A percentile compares a stretch with the other conserved stretches of the same genome.
Evolutionary conservation across 2,888 invertebrate genomes (phyloP).

Genomic region (Stenoptilia bipunctidactyla): DNA sequence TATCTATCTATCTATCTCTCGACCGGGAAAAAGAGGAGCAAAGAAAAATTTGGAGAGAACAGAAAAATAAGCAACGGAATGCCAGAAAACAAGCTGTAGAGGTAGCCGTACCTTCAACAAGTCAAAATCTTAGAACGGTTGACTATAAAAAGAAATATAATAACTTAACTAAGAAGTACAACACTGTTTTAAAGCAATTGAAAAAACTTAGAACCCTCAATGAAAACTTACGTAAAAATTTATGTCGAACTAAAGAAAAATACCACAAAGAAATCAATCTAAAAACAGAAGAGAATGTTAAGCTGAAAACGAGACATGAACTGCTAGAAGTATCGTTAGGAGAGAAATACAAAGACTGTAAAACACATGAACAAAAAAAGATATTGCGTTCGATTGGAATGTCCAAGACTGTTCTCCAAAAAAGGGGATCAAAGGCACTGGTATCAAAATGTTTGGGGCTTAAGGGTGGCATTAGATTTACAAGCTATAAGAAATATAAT

Average conservation of each 20-base stretch:
- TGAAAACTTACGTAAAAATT: too few relatives aligned
- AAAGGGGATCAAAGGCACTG: not conserved
- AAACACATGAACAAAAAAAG: slow-evolving; percentile 1
- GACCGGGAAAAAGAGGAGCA: too few relatives aligned
- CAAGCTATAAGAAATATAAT: too few relatives aligned
- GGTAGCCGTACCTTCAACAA: not conserved
- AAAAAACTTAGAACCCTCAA: not conserved
- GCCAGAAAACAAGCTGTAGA: not conserved
- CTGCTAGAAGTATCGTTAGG: not conserved
- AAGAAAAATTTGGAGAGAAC: slow-evolving; percentile 3
- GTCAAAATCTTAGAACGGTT: not conserved
- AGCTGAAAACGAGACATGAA: not conserved
- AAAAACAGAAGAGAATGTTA: too few relatives aligned
- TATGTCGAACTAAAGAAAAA: too few relatives aligned
- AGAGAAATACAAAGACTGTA: not conserved
- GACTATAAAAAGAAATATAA: slow-evolving; percentile 1
- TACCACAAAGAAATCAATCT: too few relatives aligned
- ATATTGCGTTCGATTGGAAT: not conserved
- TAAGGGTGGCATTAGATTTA: too few relatives aligned
- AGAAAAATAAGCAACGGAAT: slow-evolving; percentile 1
- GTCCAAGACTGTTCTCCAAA: not conserved
- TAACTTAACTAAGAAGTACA: not conserved
- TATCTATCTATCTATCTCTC: too few relatives aligned
- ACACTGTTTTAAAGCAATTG: not conserved
- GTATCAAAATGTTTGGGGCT: too few relatives aligned